phyloP scores from a whole-genome alignment of 2,888 invertebrate genomes.

The Hofmannophila pseudospretella region DNA sequence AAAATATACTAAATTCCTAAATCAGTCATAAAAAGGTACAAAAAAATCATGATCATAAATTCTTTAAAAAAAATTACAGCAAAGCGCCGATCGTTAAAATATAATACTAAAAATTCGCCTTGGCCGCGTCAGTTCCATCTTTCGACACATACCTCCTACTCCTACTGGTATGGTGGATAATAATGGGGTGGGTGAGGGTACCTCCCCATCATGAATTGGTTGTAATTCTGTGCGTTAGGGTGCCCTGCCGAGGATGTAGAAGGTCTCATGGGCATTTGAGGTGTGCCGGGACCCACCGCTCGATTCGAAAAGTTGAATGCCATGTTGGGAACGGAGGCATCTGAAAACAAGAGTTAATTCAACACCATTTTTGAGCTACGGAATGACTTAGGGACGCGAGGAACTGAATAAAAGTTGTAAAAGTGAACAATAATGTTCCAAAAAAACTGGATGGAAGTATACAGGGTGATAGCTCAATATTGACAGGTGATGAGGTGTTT shows the following conservation, averaged over 20 bases:
- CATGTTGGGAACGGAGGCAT: background rate
- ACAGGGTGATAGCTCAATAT: too few relatives aligned
- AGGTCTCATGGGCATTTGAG: constrained; percentile 9
- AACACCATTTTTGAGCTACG: too few relatives aligned
- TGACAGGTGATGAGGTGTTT: too few relatives aligned
- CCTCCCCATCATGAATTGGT: constrained; percentile 19
- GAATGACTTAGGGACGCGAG: background rate
- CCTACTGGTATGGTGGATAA: constrained; percentile 27
- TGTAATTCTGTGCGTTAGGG: constrained; percentile 9
- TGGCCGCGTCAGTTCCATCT: background rate
- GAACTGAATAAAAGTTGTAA: too few relatives aligned
- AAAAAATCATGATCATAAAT: too few relatives aligned
- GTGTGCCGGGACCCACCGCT: constrained; percentile 2
- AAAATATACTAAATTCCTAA: too few relatives aligned
- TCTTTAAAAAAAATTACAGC: too few relatives aligned
- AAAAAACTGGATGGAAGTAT: too few relatives aligned
- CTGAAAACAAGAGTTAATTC: background rate
- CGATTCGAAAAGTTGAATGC: background rate
- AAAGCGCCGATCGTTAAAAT: too few relatives aligned
- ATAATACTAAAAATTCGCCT: too few relatives aligned
- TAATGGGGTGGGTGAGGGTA: constrained; percentile 23
- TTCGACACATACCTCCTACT: constrained; percentile 18
- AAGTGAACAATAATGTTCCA: too few relatives aligned
- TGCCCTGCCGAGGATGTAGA: constrained; percentile 1
- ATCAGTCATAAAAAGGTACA: too few relatives aligned